Evolutionary conservation across 1,140 invertebrate genomes (phyloP).

Genomic region (Eriocheir sinensis): DNA sequence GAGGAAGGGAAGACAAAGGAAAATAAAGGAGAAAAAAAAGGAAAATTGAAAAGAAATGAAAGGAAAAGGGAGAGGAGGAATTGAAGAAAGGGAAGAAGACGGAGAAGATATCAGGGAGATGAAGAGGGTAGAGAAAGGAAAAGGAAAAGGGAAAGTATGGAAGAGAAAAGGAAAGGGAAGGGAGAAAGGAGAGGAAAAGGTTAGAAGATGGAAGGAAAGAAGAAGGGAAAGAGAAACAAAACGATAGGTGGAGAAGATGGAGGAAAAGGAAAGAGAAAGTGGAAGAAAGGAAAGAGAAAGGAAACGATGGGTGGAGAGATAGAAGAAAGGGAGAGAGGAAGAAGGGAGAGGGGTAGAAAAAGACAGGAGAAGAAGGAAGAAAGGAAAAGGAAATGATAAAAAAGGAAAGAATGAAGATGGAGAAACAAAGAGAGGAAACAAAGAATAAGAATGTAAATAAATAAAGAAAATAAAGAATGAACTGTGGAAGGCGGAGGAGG

Average conservation of each 20-base stretch:
- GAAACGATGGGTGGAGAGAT: neutral
- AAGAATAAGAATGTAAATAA: neutral
- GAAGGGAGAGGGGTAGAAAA: too few relatives aligned
- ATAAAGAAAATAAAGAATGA: neutral
- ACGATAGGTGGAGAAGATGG: neutral
- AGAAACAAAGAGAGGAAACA: neutral
- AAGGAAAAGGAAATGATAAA: neutral
- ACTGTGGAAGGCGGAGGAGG: neutral
- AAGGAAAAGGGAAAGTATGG: neutral
- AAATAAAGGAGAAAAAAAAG: too few relatives aligned
- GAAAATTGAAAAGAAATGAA: too few relatives aligned
- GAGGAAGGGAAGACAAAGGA: too few relatives aligned
- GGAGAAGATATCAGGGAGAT: neutral
- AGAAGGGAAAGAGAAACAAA: neutral
- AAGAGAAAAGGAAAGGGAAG: neutral
- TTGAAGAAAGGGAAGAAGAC: neutral
- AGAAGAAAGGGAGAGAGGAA: too few relatives aligned
- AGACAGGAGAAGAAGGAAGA: neutral
- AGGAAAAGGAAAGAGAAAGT: neutral
- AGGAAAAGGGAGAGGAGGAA: neutral
- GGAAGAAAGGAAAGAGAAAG: neutral
- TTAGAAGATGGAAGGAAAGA: neutral
- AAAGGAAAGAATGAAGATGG: neutral
- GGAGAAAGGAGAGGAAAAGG: neutral
- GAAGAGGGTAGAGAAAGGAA: neutral